Conservation (phyloP, 2,888 invertebrate species). For the Andrena fulva region DNA sequence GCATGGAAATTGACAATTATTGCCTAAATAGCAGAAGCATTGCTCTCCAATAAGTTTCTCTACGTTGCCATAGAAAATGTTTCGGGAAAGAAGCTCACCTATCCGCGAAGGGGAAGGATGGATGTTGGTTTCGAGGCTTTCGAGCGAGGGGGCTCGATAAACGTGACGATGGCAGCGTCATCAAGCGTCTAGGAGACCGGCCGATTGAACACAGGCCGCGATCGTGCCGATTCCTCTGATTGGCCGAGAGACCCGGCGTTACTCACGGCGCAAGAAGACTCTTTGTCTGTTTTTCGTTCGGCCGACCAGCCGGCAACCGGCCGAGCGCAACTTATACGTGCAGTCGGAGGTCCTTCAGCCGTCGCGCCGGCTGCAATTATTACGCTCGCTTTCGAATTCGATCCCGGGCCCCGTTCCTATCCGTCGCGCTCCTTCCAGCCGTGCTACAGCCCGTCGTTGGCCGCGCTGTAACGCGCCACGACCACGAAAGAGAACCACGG, state of each 20-base stretch:
- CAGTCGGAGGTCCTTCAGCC: slow-evolving; percentile 72
- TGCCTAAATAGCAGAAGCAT: neutral
- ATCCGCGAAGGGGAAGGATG: slow-evolving; percentile 24
- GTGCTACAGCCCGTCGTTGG: slow-evolving; percentile 1
- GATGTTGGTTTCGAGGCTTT: slow-evolving; percentile 16
- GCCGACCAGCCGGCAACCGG: slow-evolving; percentile 62
- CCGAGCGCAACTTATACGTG: slow-evolving; percentile 71
- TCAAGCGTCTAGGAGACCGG: slow-evolving; percentile 53
- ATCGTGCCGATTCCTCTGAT: slow-evolving; percentile 74
- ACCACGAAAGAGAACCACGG: slow-evolving; percentile 14
- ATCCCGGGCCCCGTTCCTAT: slow-evolving; percentile 21
- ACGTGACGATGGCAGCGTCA: slow-evolving; percentile 57
- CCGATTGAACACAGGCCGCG: slow-evolving; percentile 69
- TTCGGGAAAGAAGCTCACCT: neutral
- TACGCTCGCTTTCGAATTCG: slow-evolving; percentile 65
- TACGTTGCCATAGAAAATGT: no score
- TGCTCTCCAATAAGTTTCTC: neutral
- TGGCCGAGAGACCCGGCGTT: slow-evolving; percentile 71
- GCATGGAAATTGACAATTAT: no score
- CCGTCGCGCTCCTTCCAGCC: slow-evolving; percentile 25
- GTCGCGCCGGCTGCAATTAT: slow-evolving; percentile 72
- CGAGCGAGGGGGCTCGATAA: slow-evolving; percentile 13
- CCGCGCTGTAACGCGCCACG: slow-evolving; percentile 12
- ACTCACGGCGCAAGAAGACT: slow-evolving; percentile 71
- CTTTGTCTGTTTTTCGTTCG: slow-evolving; percentile 75